Percentiles rank a stretch among this genome's conserved stretches.
These are phyloP conservation scores for Strix aluco DNA, from an alignment of 2,113 vertebrate genomes.

Conservation along the genomic window DNA sequence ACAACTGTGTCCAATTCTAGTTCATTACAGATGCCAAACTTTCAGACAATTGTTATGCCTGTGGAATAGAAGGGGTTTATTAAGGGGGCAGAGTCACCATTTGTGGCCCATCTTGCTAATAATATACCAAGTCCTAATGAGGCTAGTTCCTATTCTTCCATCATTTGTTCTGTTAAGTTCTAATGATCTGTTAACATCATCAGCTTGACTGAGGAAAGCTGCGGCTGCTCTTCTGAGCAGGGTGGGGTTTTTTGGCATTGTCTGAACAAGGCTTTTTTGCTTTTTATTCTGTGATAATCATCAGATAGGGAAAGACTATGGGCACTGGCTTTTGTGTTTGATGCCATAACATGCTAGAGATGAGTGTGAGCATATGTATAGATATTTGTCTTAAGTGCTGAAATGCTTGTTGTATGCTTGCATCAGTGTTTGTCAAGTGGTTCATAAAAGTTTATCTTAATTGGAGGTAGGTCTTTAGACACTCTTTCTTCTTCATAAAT, in stretches of 20 bases:
- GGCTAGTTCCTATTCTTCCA: not conserved
- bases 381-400: not conserved
- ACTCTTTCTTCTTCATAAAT: no score
- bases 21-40: slow-evolving; percentile 36
- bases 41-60: slow-evolving; percentile 23
- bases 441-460: not conserved
- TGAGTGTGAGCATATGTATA: no score
- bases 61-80: not conserved
- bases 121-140: not conserved
- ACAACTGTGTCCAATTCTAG: not conserved
- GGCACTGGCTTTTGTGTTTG: not conserved
- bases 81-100: not conserved
- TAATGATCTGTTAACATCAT: not conserved
- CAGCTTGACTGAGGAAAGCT: not conserved
- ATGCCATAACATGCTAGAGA: not conserved
- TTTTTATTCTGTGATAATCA: not conserved
- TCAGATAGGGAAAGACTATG: accelerated
- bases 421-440: not conserved
- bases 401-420: not conserved
- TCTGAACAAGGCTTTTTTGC: not conserved
- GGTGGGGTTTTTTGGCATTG: accelerated
- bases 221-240: not conserved
- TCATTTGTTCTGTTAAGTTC: not conserved
- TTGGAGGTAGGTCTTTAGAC: not conserved
- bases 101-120: slow-evolving; percentile 1